phyloP scores from a whole-genome alignment of 2,797 vertebrate genomes.

The Centropyge bicolor region DNA sequence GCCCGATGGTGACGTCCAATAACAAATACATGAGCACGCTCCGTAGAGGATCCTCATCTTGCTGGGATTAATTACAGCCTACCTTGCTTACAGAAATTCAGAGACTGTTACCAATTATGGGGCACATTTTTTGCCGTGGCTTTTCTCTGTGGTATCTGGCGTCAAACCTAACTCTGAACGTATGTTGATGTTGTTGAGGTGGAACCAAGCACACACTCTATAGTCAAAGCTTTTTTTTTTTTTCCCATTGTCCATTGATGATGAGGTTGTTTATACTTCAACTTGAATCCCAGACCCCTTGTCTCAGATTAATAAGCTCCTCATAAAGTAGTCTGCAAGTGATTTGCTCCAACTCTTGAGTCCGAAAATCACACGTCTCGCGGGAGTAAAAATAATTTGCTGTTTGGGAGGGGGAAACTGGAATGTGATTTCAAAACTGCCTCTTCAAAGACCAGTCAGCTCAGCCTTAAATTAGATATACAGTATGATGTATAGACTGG shows the following conservation, averaged over 20 bases:
- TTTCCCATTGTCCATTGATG: slow-evolving; percentile 68
- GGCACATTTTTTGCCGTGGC: slow-evolving; percentile 88
- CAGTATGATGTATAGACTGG: slow-evolving; percentile 85
- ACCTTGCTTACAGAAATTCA: slow-evolving; percentile 92
- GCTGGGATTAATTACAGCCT: slow-evolving; percentile 94
- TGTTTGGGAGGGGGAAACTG: slow-evolving; percentile 80
- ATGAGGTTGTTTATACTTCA: slow-evolving; percentile 80
- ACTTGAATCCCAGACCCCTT: slow-evolving; percentile 73
- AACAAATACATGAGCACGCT: slow-evolving; percentile 93
- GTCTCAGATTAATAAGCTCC: slow-evolving; percentile 82
- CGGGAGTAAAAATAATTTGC: slow-evolving; percentile 83
- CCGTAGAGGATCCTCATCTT: slow-evolving; percentile 91
- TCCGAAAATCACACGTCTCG: slow-evolving; percentile 82
- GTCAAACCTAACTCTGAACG: slow-evolving; percentile 63
- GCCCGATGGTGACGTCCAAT: slow-evolving; percentile 90
- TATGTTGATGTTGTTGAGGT: slow-evolving; percentile 69
- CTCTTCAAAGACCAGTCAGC: slow-evolving; percentile 81
- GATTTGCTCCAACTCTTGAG: slow-evolving; percentile 83
- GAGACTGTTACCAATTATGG: slow-evolving; percentile 94
- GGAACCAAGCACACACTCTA: slow-evolving; percentile 65
- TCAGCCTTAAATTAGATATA: slow-evolving; percentile 79
- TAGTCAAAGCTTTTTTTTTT: slow-evolving; percentile 50
- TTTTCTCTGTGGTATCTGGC: slow-evolving; percentile 74
- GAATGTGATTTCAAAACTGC: slow-evolving; percentile 82
- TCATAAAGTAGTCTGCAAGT: slow-evolving; percentile 85